Evolutionary conservation across 23 tunicate species (phyloP), one percentile per base, ranked within the genome.

Genomic region (Halocynthia aurantium): DNA sequence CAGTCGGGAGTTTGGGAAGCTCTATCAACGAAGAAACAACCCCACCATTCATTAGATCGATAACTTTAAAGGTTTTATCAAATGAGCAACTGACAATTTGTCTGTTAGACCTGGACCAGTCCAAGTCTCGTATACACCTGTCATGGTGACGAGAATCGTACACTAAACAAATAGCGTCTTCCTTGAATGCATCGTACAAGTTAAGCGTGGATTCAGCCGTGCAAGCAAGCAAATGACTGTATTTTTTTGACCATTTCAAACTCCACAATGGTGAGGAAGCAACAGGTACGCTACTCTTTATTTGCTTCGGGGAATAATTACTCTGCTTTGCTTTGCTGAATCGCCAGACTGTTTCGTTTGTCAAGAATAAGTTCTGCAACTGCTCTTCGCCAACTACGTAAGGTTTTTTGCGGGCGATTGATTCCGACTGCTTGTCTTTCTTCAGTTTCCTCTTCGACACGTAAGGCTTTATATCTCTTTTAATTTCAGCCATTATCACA

Each of bases 31-130:
- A 6, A 20, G 63, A 51, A n/a, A n/a, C 60, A 64, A 75, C 81
- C 22, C 98, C 92, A 54, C 61, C 22, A 50, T 74, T 67, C 21
- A 86, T 52, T 61, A 92, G 86, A 62, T 92, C 98, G 21, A 22
- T 82, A 10, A 77, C 79, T 57, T 82, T 71, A 8, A 86, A 6
- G 6, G 63, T 58, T 40, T 86, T 86, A 79, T 82, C 75, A 52
- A 86, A 74, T 8, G 81, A 56, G 52, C 88, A 75, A 5, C 92
- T 75, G 7, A 82, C 10, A 5, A 92, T 57, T 52, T 92, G 92
- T 19, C 87, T 56, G 52, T 85, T 83, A 6, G 92, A 62, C 8
- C 85, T 86, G 8, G 98, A 92, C 98, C 98, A 92, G 65, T 78
- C 90, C 72, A 88, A 76, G 57, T 72, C 70, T 12, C 82, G 72